Base-by-base conservation (phyloP, 2,888 invertebrate genomes). In the Stenotaenia linearis region DNA sequence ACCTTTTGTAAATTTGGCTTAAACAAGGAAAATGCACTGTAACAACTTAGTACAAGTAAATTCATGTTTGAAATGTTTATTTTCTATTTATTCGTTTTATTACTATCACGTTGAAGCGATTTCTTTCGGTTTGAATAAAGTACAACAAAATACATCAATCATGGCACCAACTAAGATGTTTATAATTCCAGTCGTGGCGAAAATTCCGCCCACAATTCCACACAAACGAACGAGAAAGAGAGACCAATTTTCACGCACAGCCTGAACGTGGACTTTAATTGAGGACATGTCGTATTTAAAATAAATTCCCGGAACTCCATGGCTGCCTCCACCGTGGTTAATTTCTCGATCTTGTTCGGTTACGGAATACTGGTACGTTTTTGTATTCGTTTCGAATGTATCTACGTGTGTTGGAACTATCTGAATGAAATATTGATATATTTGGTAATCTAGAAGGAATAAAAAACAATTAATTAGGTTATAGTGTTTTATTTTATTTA, bases 281-380 rank as follows among this genome's bases (percentile, higher is more conserved):
- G 97, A 94, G 21, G 96, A 93, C 88, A 95, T 92, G 84, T 98
- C 97, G 86, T 98, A 98, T 86, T 97, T 97, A 83, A 98, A 93
- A 86, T 95, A 97, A 82, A 98, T 92, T 25, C 98, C 98, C 0
- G 97, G 95, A 23, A 95, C 92, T 0, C 97, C 97, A 85, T 97
- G 97, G 18, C 96, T 96, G 30, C 96, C 97, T 85, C 90, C 89
- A 12, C 84, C 83, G 83, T 90, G 89, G 82, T 88, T 90, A 78
- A 97, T 92, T 0, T 92, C 92, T 82, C 97, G 89, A 83, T 91
- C 80, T 79, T 79, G 79, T 35, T 96, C 95, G 83, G 97, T 96
- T 0, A 96, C 96, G 12, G 97, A 93, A 86, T 97, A 98, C 86
- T 98, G 98, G 85, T 92, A 98, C 0, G 97, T 86, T 81, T 86